phyloP scores from a whole-genome alignment of 2,113 vertebrate genomes.

The Ceratotherium simum region DNA sequence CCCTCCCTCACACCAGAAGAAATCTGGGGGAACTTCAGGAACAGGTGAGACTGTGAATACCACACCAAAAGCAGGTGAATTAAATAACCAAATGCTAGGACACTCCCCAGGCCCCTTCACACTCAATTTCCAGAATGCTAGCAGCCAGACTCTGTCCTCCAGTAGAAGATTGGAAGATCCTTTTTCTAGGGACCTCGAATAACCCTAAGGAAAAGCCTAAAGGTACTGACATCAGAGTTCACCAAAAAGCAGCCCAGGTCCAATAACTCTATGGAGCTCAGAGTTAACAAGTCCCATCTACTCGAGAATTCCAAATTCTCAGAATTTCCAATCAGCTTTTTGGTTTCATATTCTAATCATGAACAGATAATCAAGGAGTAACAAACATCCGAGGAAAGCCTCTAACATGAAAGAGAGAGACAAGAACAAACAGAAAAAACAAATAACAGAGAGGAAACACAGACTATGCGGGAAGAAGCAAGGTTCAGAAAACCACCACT shows the following conservation, averaged over 20 bases:
- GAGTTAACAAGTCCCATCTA: neutral
- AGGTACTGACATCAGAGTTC: neutral
- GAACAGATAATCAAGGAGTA: neutral
- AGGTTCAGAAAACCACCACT: neutral
- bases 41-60: neutral
- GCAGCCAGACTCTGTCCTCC: neutral
- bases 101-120: no score
- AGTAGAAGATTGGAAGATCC: neutral
- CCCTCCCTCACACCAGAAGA: neutral
- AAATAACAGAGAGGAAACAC: neutral
- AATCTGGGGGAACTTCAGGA: neutral
- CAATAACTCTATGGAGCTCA: neutral
- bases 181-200: neutral
- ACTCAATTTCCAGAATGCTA: neutral
- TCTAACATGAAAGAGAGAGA: conserved; percentile 2
- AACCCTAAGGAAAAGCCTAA: neutral
- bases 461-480: neutral
- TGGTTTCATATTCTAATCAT: neutral
- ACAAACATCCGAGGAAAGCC: neutral
- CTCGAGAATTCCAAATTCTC: no score
- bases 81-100: neutral
- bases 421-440: neutral
- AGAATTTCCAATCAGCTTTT: neutral
- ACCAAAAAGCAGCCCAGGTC: neutral
- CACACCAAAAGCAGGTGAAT: neutral